Evolutionary conservation across 2,888 invertebrate genomes (phyloP).

Genomic region (Catocala nupta): DNA sequence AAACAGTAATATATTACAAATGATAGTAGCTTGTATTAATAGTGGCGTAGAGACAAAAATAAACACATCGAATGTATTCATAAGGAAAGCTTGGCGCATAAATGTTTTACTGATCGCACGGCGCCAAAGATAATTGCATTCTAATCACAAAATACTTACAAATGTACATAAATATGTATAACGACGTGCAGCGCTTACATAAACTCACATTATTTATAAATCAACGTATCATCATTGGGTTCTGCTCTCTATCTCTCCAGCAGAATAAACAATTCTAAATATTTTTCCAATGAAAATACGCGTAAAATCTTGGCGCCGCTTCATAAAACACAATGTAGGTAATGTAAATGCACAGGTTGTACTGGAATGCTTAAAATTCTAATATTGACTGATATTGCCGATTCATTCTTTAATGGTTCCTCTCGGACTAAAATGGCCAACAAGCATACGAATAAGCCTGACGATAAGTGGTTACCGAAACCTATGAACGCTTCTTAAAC

Average conservation of each 20-base stretch:
- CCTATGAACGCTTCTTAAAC: no score
- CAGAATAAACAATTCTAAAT: slow-evolving; percentile 44
- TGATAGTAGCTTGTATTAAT: slow-evolving; percentile 26
- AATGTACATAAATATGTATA: slow-evolving; percentile 51
- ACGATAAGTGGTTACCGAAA: no score
- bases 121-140: slow-evolving; percentile 51
- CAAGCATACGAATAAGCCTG: no score
- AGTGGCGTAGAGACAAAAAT: slow-evolving; percentile 19
- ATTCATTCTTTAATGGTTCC: no score
- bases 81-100: slow-evolving; percentile 31
- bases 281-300: slow-evolving; percentile 55
- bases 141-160: slow-evolving; percentile 51
- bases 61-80: slow-evolving; percentile 26
- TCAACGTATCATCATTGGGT: slow-evolving; percentile 43
- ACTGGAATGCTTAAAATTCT: slow-evolving; percentile 7
- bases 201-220: slow-evolving; percentile 51
- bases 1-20: slow-evolving; percentile 12
- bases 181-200: slow-evolving; percentile 41
- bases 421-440: no score
- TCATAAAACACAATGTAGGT: slow-evolving; percentile 8
- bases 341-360: not conserved
- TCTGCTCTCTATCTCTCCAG: slow-evolving; percentile 45
- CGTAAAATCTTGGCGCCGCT: slow-evolving; percentile 54
- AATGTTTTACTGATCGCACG: slow-evolving; percentile 36
- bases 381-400: no score